Base-by-base conservation (phyloP, 2,113 vertebrate species). In the Mesoclemmys tuberculata region DNA sequence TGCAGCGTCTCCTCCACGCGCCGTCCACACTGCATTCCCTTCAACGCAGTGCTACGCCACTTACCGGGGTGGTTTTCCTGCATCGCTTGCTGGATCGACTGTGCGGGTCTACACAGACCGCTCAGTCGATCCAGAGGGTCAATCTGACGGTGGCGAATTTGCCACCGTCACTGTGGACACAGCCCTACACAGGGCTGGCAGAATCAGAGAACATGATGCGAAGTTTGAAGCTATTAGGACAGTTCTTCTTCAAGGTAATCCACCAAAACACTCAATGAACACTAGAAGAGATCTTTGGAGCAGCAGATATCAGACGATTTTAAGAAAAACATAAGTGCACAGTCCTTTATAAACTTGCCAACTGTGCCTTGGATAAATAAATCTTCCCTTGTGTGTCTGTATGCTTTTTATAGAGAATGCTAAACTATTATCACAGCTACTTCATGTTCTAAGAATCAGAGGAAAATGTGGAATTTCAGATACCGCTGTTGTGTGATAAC, bases 121-220 rank as follows among this genome's bases (percentile, higher is more conserved):
- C n/a, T n/a, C n/a, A n/a, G n/a, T n/a, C n/a, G n/a, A n/a, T n/a
- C n/a, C n/a, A n/a, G n/a, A n/a, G n/a, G n/a, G n/a, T n/a, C n/a
- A n/a, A n/a, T n/a, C n/a, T n/a, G n/a, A n/a, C n/a, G n/a, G n/a
- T n/a, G n/a, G n/a, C n/a, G n/a, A n/a, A n/a, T n/a, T n/a, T n/a
- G n/a, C n/a, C n/a, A n/a, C n/a, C n/a, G n/a, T n/a, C n/a, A n/a
- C n/a, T n/a, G n/a, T n/a, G n/a, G n/a, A n/a, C n/a, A n/a, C n/a
- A n/a, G n/a, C n/a, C n/a, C n/a, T 80, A 2, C 54, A 81, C 54
- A 52, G 1, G 82, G 3, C 80, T 93, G 3, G 4, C 58, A 82
- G 54, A 44, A 6, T 1, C 3, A 46, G 48, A 27, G 44, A 41
- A 18, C 29, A 46, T 0, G 3, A 14, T 1, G 1, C 86, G n/a